Evolutionary conservation across 2,113 vertebrate species (phyloP).

Genomic region (Oxygymnocypris stewartii): DNA sequence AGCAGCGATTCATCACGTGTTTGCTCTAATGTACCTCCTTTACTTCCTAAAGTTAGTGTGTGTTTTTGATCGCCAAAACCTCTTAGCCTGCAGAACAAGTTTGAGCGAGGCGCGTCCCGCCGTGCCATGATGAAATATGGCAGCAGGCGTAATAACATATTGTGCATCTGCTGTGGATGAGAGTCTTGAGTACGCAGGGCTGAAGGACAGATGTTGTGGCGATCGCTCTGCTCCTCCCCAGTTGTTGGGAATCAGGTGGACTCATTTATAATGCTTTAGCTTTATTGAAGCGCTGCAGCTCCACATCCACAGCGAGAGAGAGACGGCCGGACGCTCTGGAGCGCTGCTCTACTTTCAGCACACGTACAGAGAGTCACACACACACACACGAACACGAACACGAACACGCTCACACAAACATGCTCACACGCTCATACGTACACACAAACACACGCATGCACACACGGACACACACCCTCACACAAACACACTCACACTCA

Average conservation of each 20-base stretch:
- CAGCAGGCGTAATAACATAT: slow-evolving; percentile 76
- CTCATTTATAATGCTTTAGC: slow-evolving; percentile 48
- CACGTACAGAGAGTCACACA: not conserved
- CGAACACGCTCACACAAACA: too few species aligned
- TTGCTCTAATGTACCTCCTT: not conserved
- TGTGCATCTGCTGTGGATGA: slow-evolving; percentile 85
- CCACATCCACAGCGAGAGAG: not conserved
- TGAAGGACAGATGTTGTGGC: slow-evolving; percentile 76
- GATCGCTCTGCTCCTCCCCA: slow-evolving; percentile 51
- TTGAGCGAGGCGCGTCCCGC: slow-evolving; percentile 70
- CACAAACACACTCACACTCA: too few species aligned
- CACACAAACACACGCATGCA: too few species aligned
- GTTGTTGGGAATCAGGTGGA: slow-evolving; percentile 61
- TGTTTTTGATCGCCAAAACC: slow-evolving; percentile 31
- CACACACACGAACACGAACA: too few species aligned
- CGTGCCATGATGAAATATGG: slow-evolving; percentile 88
- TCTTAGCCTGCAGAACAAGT: slow-evolving; percentile 78
- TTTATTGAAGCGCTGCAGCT: slow-evolving; percentile 15
- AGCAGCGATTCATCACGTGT: not conserved
- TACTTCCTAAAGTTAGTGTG: slow-evolving; percentile 1
- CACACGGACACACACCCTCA: too few species aligned
- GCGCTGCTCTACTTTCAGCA: not conserved
- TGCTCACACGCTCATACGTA: too few species aligned
- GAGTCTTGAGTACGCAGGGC: slow-evolving; percentile 62
- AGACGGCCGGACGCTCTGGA: not conserved